These are phyloP conservation scores for Coryphaenoides rupestris DNA, from an alignment of 2,113 vertebrate species.

Conservation along the genomic window DNA sequence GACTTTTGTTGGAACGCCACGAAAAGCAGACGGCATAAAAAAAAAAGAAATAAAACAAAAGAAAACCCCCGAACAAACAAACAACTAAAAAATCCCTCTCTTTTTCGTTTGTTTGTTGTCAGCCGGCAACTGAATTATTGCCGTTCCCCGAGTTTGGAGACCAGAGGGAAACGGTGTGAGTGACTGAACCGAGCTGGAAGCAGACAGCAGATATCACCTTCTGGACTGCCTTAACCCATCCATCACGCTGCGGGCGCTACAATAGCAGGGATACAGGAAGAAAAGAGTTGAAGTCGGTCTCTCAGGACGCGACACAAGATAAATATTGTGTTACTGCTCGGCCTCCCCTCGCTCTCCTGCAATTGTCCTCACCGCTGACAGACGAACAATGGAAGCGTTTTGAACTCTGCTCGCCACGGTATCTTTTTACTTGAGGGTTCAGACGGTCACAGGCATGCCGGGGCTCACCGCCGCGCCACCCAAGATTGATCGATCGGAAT, in stretches of 20 bases:
- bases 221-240: slow-evolving; percentile 53
- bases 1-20: slow-evolving; percentile 54
- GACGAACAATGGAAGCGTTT: slow-evolving; percentile 72
- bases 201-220: slow-evolving; percentile 53
- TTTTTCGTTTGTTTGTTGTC: slow-evolving; percentile 21
- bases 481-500: slow-evolving; percentile 61
- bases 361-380: slow-evolving; percentile 66
- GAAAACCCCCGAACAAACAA: slow-evolving; percentile 8
- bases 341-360: slow-evolving; percentile 43
- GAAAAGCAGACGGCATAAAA: slow-evolving; percentile 11
- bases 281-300: slow-evolving; percentile 45
- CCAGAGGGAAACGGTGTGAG: slow-evolving; percentile 40
- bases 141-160: slow-evolving; percentile 41
- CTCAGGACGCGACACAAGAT: slow-evolving; percentile 62
- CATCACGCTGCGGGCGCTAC: slow-evolving; percentile 50
- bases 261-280: slow-evolving; percentile 69
- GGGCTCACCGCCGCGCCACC: slow-evolving; percentile 43
- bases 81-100: not conserved
- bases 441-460: slow-evolving; percentile 60
- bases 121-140: slow-evolving; percentile 59
- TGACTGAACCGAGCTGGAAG: slow-evolving; percentile 45
- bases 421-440: slow-evolving; percentile 63
- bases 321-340: slow-evolving; percentile 67
- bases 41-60: no score
- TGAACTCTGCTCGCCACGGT: slow-evolving; percentile 63